Conservation (phyloP, 2,113 vertebrate genomes). For the Gnathonemus echidnorhynchus region DNA sequence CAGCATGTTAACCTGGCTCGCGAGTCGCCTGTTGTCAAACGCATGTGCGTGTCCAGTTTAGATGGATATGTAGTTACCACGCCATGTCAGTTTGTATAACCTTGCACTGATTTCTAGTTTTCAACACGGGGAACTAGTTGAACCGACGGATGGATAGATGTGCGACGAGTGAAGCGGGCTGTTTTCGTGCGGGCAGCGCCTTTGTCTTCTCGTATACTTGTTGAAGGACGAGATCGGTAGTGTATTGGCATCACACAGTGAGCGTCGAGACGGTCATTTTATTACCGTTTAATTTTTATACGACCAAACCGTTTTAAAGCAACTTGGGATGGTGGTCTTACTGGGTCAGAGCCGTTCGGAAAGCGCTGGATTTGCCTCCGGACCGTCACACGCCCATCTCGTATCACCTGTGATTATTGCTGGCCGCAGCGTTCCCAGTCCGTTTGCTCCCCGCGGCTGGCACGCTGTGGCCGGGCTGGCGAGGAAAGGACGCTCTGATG, state of each 20-base stretch:
- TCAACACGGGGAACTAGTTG: neutral
- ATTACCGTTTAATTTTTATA: neutral
- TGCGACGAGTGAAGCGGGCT: neutral
- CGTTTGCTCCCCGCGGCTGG: neutral
- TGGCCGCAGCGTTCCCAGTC: neutral
- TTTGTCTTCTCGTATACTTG: slow-evolving; percentile 6
- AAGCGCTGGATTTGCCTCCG: neutral
- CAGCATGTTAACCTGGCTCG: neutral
- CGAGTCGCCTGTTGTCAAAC: neutral
- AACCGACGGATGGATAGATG: neutral
- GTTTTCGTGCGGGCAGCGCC: neutral
- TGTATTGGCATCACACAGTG: neutral
- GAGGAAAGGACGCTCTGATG: neutral
- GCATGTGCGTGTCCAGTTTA: neutral
- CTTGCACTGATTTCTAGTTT: neutral
- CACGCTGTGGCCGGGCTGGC: neutral
- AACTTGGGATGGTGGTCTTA: neutral
- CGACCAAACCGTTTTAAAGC: neutral
- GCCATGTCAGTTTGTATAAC: neutral
- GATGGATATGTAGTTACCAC: neutral
- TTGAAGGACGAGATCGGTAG: neutral
- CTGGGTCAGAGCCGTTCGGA: neutral
- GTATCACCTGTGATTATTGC: neutral
- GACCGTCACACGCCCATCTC: neutral
- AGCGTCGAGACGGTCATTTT: neutral